These are phyloP conservation scores for Siniperca undulata DNA, from an alignment of 2,797 vertebrate genomes.

Conservation along the genomic window DNA sequence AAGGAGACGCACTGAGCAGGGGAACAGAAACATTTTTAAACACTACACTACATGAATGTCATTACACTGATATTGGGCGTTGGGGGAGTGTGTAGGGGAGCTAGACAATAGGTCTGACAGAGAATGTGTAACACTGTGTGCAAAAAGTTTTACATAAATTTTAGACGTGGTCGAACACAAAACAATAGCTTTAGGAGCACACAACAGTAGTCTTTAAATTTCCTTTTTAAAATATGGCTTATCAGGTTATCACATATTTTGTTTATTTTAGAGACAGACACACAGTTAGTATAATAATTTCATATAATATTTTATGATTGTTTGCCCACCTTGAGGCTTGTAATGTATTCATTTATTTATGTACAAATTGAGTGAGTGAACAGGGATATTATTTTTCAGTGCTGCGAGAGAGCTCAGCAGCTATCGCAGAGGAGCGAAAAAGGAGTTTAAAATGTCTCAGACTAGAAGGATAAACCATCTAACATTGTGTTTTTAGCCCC, in stretches of 20 bases:
- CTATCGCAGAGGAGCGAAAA: constrained; percentile 59
- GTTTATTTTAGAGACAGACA: constrained; percentile 73
- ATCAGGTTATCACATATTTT: constrained; percentile 80
- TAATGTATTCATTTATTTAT: constrained; percentile 71
- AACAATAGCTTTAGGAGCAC: constrained; percentile 79
- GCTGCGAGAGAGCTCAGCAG: constrained; percentile 63
- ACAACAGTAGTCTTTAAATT: constrained; percentile 77
- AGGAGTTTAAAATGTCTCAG: constrained; percentile 72
- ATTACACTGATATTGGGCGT: constrained; percentile 39
- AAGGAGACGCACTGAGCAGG: constrained; percentile 61
- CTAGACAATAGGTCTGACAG: constrained; percentile 61
- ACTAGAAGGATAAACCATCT: constrained; percentile 69
- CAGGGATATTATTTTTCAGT: constrained; percentile 59
- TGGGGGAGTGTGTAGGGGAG: constrained; percentile 31
- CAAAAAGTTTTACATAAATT: constrained; percentile 77
- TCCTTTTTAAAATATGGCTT: constrained; percentile 90
- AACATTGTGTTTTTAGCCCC: constrained; percentile 59
- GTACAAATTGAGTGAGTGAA: constrained; percentile 80
- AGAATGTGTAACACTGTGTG: constrained; percentile 73
- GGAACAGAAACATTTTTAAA: constrained; percentile 74
- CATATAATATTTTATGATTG: constrained; percentile 77
- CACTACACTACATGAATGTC: constrained; percentile 67
- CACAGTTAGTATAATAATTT: constrained; percentile 74
- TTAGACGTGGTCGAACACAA: constrained; percentile 78
- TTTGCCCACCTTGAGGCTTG: constrained; percentile 74